Evolutionary conservation across 1,140 invertebrate species (phyloP), one percentile per base, ranked within the genome.

Genomic region (Drosophila ananassae): DNA sequence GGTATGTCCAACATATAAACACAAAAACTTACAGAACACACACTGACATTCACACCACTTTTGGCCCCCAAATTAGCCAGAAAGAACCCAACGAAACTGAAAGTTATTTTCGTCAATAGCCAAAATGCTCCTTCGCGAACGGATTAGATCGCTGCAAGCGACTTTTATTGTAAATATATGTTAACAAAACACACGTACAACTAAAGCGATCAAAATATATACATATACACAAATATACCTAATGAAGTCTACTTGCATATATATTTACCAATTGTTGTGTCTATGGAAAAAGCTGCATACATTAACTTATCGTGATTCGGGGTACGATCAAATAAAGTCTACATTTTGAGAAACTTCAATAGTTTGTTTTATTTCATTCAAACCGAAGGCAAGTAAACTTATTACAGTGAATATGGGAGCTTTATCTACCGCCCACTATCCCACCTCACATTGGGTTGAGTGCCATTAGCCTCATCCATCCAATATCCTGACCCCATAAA

Each of bases 311-410:
- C 64, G 66, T 81, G 78, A 77, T 59, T 68, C 63, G 67, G 73
- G 64, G 77, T 73, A 79, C 59, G 51, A 89, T 73, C 74, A 78
- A 87, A 87, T 87, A 87, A 87, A 89, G 66, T 77, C 81, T 89
- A 89, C 84, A 77, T 80, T 89, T 89, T 83, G 84, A 83, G 67
- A 89, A 83, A 89, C 75, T 73, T 69, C 71, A 66, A 32, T 1
- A 10, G 13, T 4, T 17, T 21, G 24, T n/a, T 12, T 2, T 2
- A 22, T 41, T 66, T 3, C 34, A 28, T 4, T 21, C 25, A 22
- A 41, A 7, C 4, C 30, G 2, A 10, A 47, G 21, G 17, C 17
- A 17, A 17, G 17, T 17, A 17, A 17, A 0, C 17, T 17, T 17
- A 12, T n/a, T 17, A 44, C 41, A 21, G 17, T 17, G 41, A 12